Evolutionary conservation across 2,797 vertebrate genomes (phyloP).

Genomic region (Erethizon dorsatum): DNA sequence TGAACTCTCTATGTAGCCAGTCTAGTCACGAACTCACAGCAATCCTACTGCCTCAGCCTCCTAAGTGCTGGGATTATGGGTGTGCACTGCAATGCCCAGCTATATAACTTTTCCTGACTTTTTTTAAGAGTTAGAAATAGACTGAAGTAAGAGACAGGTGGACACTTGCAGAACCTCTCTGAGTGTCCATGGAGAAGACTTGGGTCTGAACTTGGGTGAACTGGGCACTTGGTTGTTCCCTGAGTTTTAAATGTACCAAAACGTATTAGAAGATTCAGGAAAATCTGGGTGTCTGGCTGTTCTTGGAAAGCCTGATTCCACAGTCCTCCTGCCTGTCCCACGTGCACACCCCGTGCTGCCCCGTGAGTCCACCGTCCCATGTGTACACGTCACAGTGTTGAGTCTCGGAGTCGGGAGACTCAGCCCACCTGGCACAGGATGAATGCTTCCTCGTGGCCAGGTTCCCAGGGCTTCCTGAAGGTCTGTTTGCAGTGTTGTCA

Average conservation of each 20-base stretch:
- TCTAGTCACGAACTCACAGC: no score
- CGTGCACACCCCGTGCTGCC: neutral
- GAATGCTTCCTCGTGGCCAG: neutral
- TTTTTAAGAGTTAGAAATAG: no score
- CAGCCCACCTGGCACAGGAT: neutral
- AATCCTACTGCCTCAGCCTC: no score
- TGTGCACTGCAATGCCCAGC: no score
- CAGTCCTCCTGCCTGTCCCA: neutral
- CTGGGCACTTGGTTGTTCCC: neutral
- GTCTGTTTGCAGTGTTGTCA: neutral
- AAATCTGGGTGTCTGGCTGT: neutral
- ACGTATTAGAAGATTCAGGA: neutral
- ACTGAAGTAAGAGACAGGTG: no score
- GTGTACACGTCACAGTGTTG: neutral
- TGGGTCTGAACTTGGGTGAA: no score
- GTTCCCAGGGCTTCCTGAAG: neutral
- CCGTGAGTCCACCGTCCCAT: no score
- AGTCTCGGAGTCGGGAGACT: neutral
- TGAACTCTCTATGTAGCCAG: neutral
- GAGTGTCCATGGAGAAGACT: no score
- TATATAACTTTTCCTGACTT: no score
- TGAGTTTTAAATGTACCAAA: neutral
- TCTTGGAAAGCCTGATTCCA: neutral
- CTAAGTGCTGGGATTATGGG: no score
- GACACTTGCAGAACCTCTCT: no score